A percentile compares a stretch with the other conserved stretches of the same genome.
Conservation (phyloP, 2,113 vertebrate species). For the Gymnobelideus leadbeateri region DNA sequence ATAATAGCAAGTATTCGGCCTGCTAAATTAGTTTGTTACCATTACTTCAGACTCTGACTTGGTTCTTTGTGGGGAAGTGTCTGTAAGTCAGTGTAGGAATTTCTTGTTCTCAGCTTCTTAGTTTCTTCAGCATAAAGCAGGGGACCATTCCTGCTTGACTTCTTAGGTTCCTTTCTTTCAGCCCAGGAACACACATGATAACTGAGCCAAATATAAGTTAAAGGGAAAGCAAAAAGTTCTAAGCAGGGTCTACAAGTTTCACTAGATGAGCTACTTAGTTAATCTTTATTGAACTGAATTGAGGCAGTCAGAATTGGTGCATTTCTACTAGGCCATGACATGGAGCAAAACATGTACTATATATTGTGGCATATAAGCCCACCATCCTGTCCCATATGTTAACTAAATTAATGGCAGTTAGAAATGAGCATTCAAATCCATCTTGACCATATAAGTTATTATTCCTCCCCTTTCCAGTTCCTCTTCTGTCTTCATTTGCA, state of each 20-base stretch:
- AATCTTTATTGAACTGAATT: not conserved
- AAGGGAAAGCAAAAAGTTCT: not conserved
- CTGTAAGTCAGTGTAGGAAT: not conserved
- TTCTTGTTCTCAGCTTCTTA: not conserved
- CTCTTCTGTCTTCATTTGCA: not conserved
- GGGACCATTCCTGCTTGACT: not conserved
- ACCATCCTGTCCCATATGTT: not conserved
- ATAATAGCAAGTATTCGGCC: not conserved
- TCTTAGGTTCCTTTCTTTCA: constrained; percentile 1
- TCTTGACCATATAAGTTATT: not conserved
- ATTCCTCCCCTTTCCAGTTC: not conserved
- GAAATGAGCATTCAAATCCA: not conserved
- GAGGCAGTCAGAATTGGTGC: not conserved
- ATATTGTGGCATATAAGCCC: not conserved
- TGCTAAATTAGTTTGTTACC: not conserved
- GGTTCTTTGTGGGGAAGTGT: not conserved
- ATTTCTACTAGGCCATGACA: not conserved
- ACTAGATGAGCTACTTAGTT: not conserved
- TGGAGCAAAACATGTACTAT: not conserved
- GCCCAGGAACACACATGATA: not conserved
- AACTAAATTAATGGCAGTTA: not conserved
- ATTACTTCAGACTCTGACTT: not conserved
- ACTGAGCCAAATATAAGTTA: not conserved
- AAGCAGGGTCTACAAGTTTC: not conserved
- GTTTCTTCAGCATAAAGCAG: not conserved